Evolutionary conservation across 2,113 vertebrate genomes (phyloP).

Genomic region (Cromileptes altivelis): DNA sequence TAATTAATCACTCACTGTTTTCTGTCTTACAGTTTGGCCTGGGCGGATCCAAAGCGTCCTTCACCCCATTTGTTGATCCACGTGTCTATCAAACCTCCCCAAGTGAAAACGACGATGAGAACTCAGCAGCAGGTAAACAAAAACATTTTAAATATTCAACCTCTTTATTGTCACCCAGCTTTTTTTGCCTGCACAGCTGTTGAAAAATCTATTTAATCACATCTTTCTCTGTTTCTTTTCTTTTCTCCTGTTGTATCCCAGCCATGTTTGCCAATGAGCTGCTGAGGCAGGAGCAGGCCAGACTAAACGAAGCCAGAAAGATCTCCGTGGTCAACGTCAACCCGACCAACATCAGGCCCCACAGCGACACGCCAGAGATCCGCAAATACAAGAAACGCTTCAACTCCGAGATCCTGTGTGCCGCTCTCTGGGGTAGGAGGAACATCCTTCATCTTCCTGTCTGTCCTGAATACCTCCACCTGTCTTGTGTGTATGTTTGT

Average conservation of each 20-base stretch:
- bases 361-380: slow-evolving; percentile 98
- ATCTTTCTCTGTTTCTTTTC: neutral
- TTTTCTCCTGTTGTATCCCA: slow-evolving; percentile 40
- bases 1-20: neutral
- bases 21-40: slow-evolving; percentile 88
- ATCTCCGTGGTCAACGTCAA: slow-evolving; percentile 99
- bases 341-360: slow-evolving; percentile 97
- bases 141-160: neutral
- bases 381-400: slow-evolving; percentile 99
- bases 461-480: neutral
- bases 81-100: slow-evolving; percentile 95
- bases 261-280: slow-evolving; percentile 95
- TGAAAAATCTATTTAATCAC: neutral
- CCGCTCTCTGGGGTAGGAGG: slow-evolving; percentile 94
- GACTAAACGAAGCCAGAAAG: slow-evolving; percentile 96
- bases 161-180: neutral
- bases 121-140: slow-evolving; percentile 88
- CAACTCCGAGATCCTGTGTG: slow-evolving; percentile 98
- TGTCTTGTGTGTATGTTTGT: neutral
- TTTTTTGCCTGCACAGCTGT: neutral
- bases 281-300: slow-evolving; percentile 96
- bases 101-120: slow-evolving; percentile 89
- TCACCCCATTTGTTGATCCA: slow-evolving; percentile 95
- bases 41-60: slow-evolving; percentile 94
- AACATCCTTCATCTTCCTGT: too few species aligned